Base-by-base conservation (phyloP, 2,113 vertebrate species). In the Spizaetus ornatus region DNA sequence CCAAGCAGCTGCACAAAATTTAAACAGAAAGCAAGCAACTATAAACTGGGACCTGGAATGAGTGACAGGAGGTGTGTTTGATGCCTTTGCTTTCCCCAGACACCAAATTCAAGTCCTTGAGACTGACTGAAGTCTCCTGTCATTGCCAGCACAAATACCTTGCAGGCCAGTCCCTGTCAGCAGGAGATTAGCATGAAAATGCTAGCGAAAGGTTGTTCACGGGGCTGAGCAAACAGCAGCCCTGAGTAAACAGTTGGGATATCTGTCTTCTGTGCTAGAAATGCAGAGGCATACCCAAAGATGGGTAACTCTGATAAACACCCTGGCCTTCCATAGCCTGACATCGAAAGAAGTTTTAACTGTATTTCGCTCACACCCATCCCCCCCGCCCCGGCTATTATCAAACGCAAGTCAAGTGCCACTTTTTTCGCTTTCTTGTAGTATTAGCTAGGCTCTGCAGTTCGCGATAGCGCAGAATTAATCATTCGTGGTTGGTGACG, bases 221-320 rank as follows among this genome's bases (percentile, higher is more conserved):
- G 3, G 15, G 34, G 47, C 88, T 78, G 76, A 74, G 91, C 86
- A 45, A 50, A 74, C 26, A 76, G 69, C 80, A 81, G 55, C 59
- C 43, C 56, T 12, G 45, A 45, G 89, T 5, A 59, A 36, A 55
- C 1, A 38, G 3, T 4, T 22, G 90, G 63, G 36, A 1, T 50
- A 6, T 52, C 18, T 70, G 34, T 42, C 29, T 40, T 27, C 20
- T 8, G 26, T 38, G 86, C 55, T 14, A 4, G 22, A n/a, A 67
- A 47, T 6, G 32, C 56, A 23, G 53, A 70, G 56, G 25, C 61
- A 42, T 50, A 26, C 34, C 86, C 80, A 15, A 1, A 9, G 67
- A 0, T 0, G 11, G 38, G 55, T 20, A 45, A 0, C 32, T 13
- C 56, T 23, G n/a, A 13, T 6, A 31, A 62, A 58, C 66, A 50